phyloP scores from a whole-genome alignment of 2,888 invertebrate genomes.

The Malacosoma neustria region DNA sequence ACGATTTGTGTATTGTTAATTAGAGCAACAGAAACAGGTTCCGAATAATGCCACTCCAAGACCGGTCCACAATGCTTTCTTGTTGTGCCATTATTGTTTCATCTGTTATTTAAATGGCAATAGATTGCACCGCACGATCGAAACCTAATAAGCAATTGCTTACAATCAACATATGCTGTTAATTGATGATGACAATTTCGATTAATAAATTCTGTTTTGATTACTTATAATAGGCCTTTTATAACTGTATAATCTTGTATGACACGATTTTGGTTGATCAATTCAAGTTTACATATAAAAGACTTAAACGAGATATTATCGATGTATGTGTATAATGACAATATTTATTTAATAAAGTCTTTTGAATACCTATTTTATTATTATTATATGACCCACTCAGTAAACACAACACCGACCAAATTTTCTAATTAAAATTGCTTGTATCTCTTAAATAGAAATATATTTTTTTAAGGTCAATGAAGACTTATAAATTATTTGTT shows the following conservation, averaged over 20 bases:
- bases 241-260: slow-evolving; percentile 2
- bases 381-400: too few species aligned
- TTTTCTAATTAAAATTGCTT: too few species aligned
- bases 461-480: too few species aligned
- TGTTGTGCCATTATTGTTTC: slow-evolving; percentile 63
- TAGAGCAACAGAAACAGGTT: slow-evolving; percentile 70
- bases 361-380: too few species aligned
- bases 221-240: slow-evolving; percentile 10
- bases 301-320: slow-evolving; percentile 43
- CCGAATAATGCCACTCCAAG: slow-evolving; percentile 40
- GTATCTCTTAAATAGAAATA: too few species aligned
- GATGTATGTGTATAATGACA: too few species aligned
- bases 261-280: not conserved
- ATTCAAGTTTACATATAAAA: slow-evolving; percentile 19
- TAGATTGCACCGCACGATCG: slow-evolving; percentile 48
- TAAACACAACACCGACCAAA: too few species aligned
- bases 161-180: slow-evolving; percentile 64
- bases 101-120: slow-evolving; percentile 70
- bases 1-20: slow-evolving; percentile 75
- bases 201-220: slow-evolving; percentile 2
- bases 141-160: slow-evolving; percentile 53
- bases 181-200: slow-evolving; percentile 1
- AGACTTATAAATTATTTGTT: too few species aligned
- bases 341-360: too few species aligned
- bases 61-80: slow-evolving; percentile 48